Conservation (phyloP, 2,888 invertebrate genomes). For the Pollenia amentaria region DNA sequence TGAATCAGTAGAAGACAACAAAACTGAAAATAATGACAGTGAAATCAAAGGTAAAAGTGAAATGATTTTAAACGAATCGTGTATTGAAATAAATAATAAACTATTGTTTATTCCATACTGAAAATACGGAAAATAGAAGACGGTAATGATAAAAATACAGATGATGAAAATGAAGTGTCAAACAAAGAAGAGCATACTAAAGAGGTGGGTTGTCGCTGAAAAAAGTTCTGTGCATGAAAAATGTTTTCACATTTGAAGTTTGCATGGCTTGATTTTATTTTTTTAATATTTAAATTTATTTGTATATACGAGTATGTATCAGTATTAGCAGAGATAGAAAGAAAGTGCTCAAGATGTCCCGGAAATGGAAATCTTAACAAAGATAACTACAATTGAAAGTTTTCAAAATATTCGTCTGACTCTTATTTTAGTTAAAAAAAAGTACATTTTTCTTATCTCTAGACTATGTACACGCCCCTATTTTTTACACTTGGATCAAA, state of each 20-base stretch:
- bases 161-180: slow-evolving; percentile 30
- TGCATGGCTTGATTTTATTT: not conserved
- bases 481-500: too few species aligned
- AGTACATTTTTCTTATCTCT: too few species aligned
- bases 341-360: too few species aligned
- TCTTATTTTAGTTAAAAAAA: not conserved
- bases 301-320: too few species aligned
- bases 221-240: not conserved
- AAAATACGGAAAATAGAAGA: slow-evolving; percentile 25
- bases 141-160: slow-evolving; percentile 17
- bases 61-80: not conserved
- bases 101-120: slow-evolving; percentile 7
- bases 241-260: not conserved
- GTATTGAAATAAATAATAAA: not conserved
- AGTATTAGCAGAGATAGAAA: too few species aligned
- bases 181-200: slow-evolving; percentile 7
- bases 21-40: slow-evolving; percentile 11
- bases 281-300: not conserved
- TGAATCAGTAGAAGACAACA: slow-evolving; percentile 46
- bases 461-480: too few species aligned
- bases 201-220: slow-evolving; percentile 46
- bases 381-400: too few species aligned
- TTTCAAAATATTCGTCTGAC: too few species aligned
- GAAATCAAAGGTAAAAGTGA: slow-evolving; percentile 56
- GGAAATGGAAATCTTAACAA: too few species aligned